Conservation (phyloP, 2,113 vertebrate species). For the Geothlypis trichas region DNA sequence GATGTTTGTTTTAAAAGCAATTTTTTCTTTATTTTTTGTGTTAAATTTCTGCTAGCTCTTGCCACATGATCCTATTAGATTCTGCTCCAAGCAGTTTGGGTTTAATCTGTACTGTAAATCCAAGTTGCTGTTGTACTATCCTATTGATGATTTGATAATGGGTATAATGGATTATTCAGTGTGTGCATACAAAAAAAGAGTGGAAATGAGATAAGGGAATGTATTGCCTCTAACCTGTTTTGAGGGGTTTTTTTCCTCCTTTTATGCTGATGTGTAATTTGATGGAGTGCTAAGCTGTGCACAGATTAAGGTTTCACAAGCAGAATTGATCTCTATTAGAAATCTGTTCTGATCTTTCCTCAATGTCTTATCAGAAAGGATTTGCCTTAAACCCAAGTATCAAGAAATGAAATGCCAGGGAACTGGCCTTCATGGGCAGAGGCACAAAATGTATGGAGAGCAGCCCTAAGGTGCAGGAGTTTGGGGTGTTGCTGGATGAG, state of each 20-base stretch:
- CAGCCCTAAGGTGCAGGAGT: no score
- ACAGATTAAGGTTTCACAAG: neutral
- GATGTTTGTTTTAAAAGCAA: neutral
- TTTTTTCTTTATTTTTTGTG: neutral
- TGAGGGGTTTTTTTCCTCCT: neutral
- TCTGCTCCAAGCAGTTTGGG: neutral
- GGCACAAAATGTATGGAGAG: neutral
- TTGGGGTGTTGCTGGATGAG: neutral
- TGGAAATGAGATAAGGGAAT: neutral
- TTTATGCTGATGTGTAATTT: neutral
- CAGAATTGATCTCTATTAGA: neutral
- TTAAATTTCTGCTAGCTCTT: neutral
- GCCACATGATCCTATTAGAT: neutral
- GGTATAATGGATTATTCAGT: neutral
- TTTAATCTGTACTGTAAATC: neutral
- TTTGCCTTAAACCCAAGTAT: neutral
- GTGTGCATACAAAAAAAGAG: neutral
- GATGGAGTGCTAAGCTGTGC: neutral
- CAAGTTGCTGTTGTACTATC: neutral
- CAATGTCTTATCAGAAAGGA: neutral
- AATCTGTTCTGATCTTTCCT: neutral
- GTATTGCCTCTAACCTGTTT: neutral
- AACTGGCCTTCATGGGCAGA: neutral
- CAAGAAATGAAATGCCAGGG: neutral
- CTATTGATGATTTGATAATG: neutral